Conservation (phyloP, 2,113 vertebrate species). For the Eclectus roratus region DNA sequence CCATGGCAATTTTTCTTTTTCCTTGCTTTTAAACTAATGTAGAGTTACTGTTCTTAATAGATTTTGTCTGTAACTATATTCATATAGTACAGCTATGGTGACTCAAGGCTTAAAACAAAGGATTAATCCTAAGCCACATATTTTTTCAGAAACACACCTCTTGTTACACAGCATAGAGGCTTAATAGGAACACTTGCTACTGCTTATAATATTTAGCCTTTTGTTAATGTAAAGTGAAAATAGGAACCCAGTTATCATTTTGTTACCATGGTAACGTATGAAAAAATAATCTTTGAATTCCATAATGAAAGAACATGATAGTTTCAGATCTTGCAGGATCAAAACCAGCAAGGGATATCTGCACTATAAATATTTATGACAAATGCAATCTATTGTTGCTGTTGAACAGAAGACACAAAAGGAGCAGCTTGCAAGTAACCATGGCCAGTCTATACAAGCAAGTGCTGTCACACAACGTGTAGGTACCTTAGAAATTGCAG, state of each 20-base stretch:
- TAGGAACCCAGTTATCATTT: constrained; percentile 42
- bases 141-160: background rate
- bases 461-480: background rate
- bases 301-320: constrained; percentile 18
- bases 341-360: background rate
- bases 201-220: constrained; percentile 27
- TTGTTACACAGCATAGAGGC: background rate
- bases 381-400: background rate
- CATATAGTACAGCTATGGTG: background rate
- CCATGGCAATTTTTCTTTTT: background rate
- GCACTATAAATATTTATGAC: background rate
- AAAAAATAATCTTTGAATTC: constrained; percentile 21
- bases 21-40: background rate
- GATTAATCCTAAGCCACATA: background rate
- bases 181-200: constrained; percentile 10
- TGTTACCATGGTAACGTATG: constrained; percentile 38
- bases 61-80: background rate
- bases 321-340: constrained; percentile 22
- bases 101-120: background rate
- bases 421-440: background rate
- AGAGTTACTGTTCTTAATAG: background rate
- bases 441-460: background rate
- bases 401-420: background rate
- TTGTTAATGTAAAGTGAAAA: constrained; percentile 44
- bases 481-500: background rate